Evolutionary conservation across 2,797 vertebrate genomes (phyloP).

Genomic region (Glyptemys insculpta): DNA sequence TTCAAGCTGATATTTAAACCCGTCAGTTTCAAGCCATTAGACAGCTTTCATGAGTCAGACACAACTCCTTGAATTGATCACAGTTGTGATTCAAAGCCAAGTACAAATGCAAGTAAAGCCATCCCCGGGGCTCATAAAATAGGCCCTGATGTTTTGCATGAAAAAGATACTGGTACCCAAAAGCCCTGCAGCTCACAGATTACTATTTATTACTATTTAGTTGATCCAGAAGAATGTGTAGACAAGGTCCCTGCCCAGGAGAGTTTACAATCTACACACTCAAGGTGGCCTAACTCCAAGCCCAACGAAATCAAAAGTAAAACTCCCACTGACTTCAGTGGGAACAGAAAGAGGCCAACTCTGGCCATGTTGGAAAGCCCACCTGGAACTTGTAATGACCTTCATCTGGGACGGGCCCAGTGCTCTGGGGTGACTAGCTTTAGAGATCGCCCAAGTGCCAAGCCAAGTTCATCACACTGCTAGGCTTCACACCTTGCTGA

Average conservation of each 20-base stretch:
- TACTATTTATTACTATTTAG: conserved; percentile 42
- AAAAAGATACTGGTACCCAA: not conserved
- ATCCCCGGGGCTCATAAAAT: conserved; percentile 21
- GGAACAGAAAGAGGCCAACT: not conserved
- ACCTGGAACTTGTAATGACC: not conserved
- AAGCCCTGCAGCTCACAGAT: not conserved
- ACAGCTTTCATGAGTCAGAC: conserved; percentile 35
- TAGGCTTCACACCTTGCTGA: not conserved
- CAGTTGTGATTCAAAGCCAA: conserved; percentile 46
- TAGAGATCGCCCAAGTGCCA: not conserved
- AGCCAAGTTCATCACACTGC: not conserved
- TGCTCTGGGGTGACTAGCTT: not conserved
- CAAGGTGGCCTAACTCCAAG: not conserved
- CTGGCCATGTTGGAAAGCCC: accelerated
- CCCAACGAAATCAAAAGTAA: not conserved
- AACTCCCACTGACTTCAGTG: not conserved
- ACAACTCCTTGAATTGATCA: conserved; percentile 41
- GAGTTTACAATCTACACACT: not conserved
- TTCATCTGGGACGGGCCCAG: not conserved
- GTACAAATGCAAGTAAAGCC: conserved; percentile 19
- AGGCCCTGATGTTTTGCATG: conserved; percentile 3
- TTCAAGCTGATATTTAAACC: conserved; percentile 17
- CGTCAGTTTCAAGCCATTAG: not conserved
- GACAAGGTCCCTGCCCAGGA: not conserved
- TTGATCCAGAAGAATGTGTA: accelerated